Percentiles rank a stretch among this genome's conserved stretches.
These are phyloP conservation scores for Psittacara wagleri DNA, from an alignment of 2,113 vertebrate genomes.

Conservation along the genomic window DNA sequence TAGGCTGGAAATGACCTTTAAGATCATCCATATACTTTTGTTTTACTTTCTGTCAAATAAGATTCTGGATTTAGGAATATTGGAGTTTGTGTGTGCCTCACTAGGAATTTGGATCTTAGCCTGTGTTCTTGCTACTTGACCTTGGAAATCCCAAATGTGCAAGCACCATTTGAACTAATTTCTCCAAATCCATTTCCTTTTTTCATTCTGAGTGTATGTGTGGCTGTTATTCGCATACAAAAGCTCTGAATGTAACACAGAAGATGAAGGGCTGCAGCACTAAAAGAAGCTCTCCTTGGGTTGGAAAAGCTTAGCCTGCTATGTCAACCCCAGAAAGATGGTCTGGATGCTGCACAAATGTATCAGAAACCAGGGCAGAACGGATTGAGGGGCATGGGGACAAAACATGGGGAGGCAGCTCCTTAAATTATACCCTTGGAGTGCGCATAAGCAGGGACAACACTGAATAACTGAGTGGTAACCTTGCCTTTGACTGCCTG, in stretches of 20 bases:
- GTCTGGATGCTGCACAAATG: neutral
- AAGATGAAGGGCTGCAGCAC: neutral
- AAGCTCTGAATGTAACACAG: neutral
- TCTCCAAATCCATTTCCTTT: neutral
- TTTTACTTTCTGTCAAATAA: neutral
- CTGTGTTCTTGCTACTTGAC: neutral
- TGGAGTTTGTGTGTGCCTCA: neutral
- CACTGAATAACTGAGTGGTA: neutral
- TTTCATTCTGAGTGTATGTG: neutral
- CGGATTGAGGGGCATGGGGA: neutral
- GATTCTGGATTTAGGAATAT: neutral
- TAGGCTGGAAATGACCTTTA: neutral
- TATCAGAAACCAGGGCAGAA: neutral
- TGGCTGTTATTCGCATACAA: neutral
- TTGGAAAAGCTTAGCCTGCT: neutral
- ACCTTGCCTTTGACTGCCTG: conserved; percentile 42
- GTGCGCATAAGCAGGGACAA: neutral
- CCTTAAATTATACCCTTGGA: conserved; percentile 28
- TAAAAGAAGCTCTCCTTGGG: neutral
- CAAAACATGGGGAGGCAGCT: neutral
- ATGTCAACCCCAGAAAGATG: neutral
- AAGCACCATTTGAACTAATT: neutral
- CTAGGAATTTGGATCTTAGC: neutral
- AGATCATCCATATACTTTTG: neutral
- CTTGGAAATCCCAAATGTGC: neutral